These are phyloP conservation scores for Notodonta ziczac DNA, from an alignment of 2,888 invertebrate species.

Conservation along the genomic window DNA sequence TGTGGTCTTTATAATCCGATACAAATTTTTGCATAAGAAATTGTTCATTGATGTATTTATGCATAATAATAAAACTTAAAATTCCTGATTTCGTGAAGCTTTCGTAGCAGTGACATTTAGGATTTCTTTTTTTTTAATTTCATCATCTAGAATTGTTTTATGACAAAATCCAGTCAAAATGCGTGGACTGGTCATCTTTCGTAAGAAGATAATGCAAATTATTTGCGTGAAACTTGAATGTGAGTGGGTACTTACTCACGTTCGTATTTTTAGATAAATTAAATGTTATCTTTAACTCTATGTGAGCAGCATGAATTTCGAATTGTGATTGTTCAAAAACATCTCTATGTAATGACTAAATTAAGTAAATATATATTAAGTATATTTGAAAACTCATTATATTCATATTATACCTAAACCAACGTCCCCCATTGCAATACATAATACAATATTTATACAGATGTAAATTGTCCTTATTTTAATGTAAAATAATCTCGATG, in stretches of 20 bases:
- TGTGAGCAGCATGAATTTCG: slow-evolving; percentile 29
- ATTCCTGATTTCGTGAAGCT: slow-evolving; percentile 44
- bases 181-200: slow-evolving; percentile 2
- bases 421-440: background rate
- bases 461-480: background rate
- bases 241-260: slow-evolving; percentile 22
- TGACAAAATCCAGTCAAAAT: slow-evolving; percentile 1
- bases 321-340: slow-evolving; percentile 5
- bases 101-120: slow-evolving; percentile 37
- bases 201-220: slow-evolving; percentile 18
- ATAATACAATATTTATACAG: background rate
- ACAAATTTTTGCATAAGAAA: slow-evolving; percentile 32
- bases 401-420: background rate
- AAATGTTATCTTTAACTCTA: slow-evolving; percentile 38
- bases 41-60: slow-evolving; percentile 30
- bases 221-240: slow-evolving; percentile 14
- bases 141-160: background rate
- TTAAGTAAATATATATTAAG: background rate
- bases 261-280: slow-evolving; percentile 42
- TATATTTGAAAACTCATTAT: too few relatives aligned
- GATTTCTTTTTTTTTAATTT: background rate
- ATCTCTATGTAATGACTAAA: background rate
- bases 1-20: slow-evolving; percentile 26
- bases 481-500: background rate
- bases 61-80: slow-evolving; percentile 43